phyloP scores from a whole-genome alignment of 2,113 vertebrate genomes.

The Seriola aureovittata region DNA sequence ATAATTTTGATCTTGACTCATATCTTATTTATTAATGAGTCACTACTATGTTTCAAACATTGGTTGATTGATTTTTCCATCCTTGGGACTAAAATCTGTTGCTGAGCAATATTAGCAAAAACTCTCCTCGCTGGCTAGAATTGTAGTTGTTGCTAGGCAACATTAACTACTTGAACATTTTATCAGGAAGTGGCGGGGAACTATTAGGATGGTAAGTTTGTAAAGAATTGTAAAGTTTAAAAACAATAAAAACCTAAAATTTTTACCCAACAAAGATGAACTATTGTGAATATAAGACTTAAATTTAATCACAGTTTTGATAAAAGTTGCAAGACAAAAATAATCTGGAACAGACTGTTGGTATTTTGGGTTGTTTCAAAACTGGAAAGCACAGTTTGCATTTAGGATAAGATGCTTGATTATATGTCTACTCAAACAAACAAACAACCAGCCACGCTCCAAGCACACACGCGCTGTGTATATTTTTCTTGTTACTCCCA shows the following conservation, averaged over 20 bases:
- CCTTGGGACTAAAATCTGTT: slow-evolving; percentile 18
- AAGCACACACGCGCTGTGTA: slow-evolving; percentile 42
- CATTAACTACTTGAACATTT: slow-evolving; percentile 7
- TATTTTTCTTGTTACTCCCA: slow-evolving; percentile 72
- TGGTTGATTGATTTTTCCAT: not conserved
- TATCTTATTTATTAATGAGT: not conserved
- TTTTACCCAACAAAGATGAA: not conserved
- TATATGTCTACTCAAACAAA: slow-evolving; percentile 58
- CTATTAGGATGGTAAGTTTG: not conserved
- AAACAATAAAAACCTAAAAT: not conserved
- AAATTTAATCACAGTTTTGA: not conserved
- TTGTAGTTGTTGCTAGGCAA: slow-evolving; percentile 41
- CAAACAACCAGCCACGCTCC: slow-evolving; percentile 56
- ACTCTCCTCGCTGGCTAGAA: not conserved
- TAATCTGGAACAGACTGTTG: not conserved
- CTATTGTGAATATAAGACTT: not conserved
- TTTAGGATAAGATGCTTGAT: slow-evolving; percentile 32
- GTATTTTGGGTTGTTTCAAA: not conserved
- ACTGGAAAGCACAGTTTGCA: slow-evolving; percentile 8
- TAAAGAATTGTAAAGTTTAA: not conserved
- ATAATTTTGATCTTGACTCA: not conserved
- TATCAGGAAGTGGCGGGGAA: not conserved
- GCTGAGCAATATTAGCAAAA: slow-evolving; percentile 27
- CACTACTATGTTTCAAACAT: not conserved
- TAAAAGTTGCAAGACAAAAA: not conserved